Conservation (phyloP, 1,140 invertebrate genomes). For the Pachypsylla venusta region DNA sequence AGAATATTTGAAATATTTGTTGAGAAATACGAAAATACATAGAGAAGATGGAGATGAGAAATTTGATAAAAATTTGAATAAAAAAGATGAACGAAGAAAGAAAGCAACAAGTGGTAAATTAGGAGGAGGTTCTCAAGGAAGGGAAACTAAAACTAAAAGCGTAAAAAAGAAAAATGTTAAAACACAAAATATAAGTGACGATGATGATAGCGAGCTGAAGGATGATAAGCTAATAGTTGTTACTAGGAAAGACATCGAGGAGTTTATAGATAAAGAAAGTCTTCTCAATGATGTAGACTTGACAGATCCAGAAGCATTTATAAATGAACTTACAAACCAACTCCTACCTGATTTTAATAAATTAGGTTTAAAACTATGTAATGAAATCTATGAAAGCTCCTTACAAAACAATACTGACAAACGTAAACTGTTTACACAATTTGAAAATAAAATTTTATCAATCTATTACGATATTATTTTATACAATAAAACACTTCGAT, state of each 20-base stretch:
- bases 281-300: not conserved
- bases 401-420: slow-evolving; percentile 1
- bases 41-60: slow-evolving; percentile 31
- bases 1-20: slow-evolving; percentile 24
- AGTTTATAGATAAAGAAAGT: slow-evolving; percentile 6
- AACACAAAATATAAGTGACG: not conserved
- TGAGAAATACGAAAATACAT: slow-evolving; percentile 30
- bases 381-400: not conserved
- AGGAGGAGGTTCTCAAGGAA: slow-evolving; percentile 65
- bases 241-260: not conserved
- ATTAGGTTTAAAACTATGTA: not conserved
- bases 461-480: not conserved
- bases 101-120: slow-evolving; percentile 72
- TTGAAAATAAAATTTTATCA: not conserved
- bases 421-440: not conserved
- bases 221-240: not conserved
- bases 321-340: not conserved
- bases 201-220: not conserved
- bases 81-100: slow-evolving; percentile 72
- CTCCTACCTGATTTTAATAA: slow-evolving; percentile 4
- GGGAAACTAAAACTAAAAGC: not conserved
- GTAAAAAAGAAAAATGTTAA: not conserved
- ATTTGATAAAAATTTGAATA: slow-evolving; percentile 47
- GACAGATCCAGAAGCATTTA: not conserved
- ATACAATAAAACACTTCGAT: not conserved